Evolutionary conservation across 2,113 vertebrate species (phyloP).

Genomic region (Cercopithecus mona): DNA sequence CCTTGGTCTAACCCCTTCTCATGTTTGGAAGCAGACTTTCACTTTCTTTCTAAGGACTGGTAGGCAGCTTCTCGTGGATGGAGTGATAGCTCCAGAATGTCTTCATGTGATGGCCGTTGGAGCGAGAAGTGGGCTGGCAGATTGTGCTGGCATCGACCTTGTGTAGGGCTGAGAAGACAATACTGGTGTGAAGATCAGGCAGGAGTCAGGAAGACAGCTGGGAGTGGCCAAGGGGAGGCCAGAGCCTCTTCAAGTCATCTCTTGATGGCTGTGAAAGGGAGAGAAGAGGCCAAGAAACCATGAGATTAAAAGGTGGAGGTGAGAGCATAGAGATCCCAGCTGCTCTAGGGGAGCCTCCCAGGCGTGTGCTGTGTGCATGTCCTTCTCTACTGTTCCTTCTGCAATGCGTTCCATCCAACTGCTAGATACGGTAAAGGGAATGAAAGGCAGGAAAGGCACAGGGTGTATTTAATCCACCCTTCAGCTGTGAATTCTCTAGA

Average conservation of each 20-base stretch:
- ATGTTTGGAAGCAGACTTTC: neutral
- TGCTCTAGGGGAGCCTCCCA: no score
- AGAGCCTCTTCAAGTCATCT: no score
- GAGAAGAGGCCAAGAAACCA: neutral
- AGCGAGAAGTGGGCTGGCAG: neutral
- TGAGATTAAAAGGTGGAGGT: neutral
- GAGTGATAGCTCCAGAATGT: neutral
- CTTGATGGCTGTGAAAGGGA: no score
- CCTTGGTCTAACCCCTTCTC: neutral
- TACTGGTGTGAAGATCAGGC: neutral
- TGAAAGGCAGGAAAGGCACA: neutral
- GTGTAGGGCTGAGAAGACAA: neutral
- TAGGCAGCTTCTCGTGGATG: neutral
- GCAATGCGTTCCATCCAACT: neutral
- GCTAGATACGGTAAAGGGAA: neutral
- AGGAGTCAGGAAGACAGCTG: neutral
- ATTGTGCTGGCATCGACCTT: neutral
- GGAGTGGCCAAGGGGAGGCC: neutral
- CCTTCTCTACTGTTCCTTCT: neutral
- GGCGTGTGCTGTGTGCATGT: neutral
- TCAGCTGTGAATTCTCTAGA: neutral
- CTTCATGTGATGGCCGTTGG: neutral
- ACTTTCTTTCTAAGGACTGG: neutral
- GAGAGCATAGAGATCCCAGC: neutral
- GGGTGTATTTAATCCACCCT: neutral